These are phyloP conservation scores for Pristionchus japonicus DNA, from an alignment of 2,888 invertebrate species.

Conservation along the genomic window DNA sequence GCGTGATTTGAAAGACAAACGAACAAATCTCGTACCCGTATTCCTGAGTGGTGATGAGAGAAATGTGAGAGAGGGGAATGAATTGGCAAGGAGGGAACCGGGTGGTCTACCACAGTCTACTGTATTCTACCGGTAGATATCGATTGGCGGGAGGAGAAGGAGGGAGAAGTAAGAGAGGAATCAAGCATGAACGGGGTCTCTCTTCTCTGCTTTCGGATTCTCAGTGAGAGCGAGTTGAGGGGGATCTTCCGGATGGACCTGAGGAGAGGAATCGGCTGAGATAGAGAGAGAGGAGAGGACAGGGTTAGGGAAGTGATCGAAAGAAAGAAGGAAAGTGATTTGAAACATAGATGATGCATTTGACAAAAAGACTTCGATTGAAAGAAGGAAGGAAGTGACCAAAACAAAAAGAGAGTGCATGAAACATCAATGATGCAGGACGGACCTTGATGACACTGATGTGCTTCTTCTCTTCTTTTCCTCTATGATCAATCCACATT, in stretches of 20 bases:
- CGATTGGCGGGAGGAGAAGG: constrained; percentile 29
- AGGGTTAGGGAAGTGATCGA: not conserved
- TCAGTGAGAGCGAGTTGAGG: constrained; percentile 37
- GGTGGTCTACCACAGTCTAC: constrained; percentile 2
- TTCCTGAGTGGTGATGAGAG: constrained; percentile 2
- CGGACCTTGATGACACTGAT: constrained; percentile 40
- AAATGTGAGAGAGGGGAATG: not conserved
- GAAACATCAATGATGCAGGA: not conserved
- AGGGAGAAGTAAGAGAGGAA: not conserved
- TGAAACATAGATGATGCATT: too few species aligned
- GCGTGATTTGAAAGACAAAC: constrained; percentile 25
- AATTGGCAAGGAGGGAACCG: not conserved
- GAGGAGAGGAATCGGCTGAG: not conserved
- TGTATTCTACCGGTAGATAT: constrained; percentile 34
- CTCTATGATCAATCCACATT: constrained; percentile 4
- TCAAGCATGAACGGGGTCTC: not conserved
- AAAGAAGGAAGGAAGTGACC: not conserved
- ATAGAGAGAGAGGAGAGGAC: not conserved
- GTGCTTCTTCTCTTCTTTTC: not conserved
- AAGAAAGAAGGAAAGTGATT: not conserved
- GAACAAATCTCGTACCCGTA: constrained; percentile 38
- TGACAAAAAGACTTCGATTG: too few species aligned
- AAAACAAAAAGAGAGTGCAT: not conserved
- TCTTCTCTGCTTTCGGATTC: constrained; percentile 15
- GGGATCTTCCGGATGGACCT: constrained; percentile 40